Percentiles rank a stretch among this genome's conserved stretches.
phyloP scores from a whole-genome alignment of 2,888 invertebrate genomes.

The Autographa gamma region DNA sequence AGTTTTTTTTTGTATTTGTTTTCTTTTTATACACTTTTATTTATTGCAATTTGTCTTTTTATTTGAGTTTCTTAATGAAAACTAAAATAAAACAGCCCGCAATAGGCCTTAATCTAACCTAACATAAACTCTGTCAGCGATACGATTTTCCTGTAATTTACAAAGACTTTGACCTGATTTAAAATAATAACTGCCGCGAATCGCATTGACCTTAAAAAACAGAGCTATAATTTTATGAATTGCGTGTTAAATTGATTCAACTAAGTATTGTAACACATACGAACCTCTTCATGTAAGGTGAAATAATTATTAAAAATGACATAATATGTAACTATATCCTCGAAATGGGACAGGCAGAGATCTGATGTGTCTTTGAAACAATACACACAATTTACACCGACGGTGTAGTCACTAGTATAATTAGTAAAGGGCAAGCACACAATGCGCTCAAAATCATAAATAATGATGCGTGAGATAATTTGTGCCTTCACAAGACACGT shows the following conservation, averaged over 20 bases:
- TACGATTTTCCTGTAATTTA: not conserved
- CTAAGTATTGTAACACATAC: not conserved
- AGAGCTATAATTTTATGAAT: not conserved
- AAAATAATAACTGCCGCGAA: not conserved
- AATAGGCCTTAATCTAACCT: not conserved
- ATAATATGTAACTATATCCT: not conserved
- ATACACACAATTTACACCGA: too few species aligned
- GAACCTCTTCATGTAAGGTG: not conserved
- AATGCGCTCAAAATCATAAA: too few species aligned
- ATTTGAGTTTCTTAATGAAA: not conserved
- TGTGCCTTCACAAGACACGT: too few species aligned
- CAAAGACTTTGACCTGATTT: not conserved
- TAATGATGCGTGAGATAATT: too few species aligned
- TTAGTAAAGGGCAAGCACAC: too few species aligned
- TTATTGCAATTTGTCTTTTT: not conserved
- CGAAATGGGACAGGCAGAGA: too few species aligned
- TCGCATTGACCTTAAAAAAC: not conserved
- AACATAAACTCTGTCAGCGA: not conserved
- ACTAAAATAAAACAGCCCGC: too few species aligned
- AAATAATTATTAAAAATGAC: too few species aligned
- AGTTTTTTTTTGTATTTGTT: conserved; percentile 7
- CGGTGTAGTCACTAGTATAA: too few species aligned
- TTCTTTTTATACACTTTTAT: not conserved
- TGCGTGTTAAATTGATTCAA: not conserved
- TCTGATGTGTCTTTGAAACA: too few species aligned